These are phyloP conservation scores for Tuta absoluta DNA, from an alignment of 2,888 invertebrate genomes.

Conservation along the genomic window DNA sequence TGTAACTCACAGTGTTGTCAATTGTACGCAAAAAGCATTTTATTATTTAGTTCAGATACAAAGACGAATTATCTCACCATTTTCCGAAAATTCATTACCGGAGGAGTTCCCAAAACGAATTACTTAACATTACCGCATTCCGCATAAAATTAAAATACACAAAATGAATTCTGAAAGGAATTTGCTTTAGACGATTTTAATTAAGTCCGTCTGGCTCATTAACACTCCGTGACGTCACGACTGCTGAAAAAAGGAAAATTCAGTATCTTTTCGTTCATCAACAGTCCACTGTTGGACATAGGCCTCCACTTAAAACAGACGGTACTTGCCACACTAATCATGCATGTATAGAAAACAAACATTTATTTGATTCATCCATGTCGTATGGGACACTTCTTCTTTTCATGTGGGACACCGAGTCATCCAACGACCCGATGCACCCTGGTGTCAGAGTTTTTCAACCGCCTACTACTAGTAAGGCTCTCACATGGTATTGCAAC, in stretches of 20 bases:
- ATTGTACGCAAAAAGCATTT: background rate
- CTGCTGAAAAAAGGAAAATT: background rate
- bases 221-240: slow-evolving; percentile 26
- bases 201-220: slow-evolving; percentile 39
- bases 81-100: background rate
- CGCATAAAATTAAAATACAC: slow-evolving; percentile 31
- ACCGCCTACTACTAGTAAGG: no score
- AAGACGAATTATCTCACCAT: background rate
- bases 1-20: background rate
- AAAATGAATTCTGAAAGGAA: slow-evolving; percentile 33
- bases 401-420: no score
- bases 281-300: no score
- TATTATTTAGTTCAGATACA: background rate
- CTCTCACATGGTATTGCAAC: no score
- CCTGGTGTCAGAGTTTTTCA: no score
- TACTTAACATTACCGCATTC: slow-evolving; percentile 32
- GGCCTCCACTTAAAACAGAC: no score
- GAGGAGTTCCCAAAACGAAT: slow-evolving; percentile 26
- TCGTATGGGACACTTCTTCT: no score
- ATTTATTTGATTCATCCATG: no score
- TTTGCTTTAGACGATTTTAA: slow-evolving; percentile 38
- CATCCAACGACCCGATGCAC: no score
- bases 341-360: no score
- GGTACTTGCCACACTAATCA: no score
- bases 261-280: background rate